Base-by-base conservation (phyloP, 2,113 vertebrate species). In the Sterna hirundo region DNA sequence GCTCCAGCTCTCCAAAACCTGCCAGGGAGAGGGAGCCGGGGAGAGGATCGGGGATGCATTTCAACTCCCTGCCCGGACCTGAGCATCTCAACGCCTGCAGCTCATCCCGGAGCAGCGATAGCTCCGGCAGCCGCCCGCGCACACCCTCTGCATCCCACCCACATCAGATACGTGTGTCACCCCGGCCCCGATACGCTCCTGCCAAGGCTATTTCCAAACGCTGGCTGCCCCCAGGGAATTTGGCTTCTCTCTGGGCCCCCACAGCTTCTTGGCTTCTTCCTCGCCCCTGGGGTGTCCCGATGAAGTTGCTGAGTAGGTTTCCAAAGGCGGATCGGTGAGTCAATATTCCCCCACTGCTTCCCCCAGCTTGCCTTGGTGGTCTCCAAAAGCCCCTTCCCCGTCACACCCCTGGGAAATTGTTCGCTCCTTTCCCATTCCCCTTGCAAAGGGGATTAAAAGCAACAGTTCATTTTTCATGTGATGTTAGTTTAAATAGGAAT, bases 401-500 rank as follows among this genome's bases (percentile, higher is more conserved):
- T 8, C 4, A 5, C 57, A 62, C 58, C 30, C 89, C 78, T 62
- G 82, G 87, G 89, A 97, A 95, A 83, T 76, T 7, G 2, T 66
- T 90, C 4, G 2, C 65, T 91, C 83, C 86, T 12, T 90, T 86
- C 92, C 62, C 88, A 42, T 29, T 46, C 49, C 40, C 11, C 18
- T 51, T 80, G 78, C 49, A 51, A 80, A 95, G 46, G 89, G 93
- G 87, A 95, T 95, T 97, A 97, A 94, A 96, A 96, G 75, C 91
- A 91, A 80, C 95, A 89, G 89, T 90, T 95, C 85, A 60, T 93
- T 96, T 97, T 97, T 95, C 95, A 96, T 93, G 92, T 85, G 92
- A 93, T 94, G 88, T 90, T 93, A 86, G 85, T 86, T 94, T 86
- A 97, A 97, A 92, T 83, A 61, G 90, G 96, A 91, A 96, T 96